phyloP scores from a whole-genome alignment of 2,888 invertebrate genomes.

The Drosophila borealis region DNA sequence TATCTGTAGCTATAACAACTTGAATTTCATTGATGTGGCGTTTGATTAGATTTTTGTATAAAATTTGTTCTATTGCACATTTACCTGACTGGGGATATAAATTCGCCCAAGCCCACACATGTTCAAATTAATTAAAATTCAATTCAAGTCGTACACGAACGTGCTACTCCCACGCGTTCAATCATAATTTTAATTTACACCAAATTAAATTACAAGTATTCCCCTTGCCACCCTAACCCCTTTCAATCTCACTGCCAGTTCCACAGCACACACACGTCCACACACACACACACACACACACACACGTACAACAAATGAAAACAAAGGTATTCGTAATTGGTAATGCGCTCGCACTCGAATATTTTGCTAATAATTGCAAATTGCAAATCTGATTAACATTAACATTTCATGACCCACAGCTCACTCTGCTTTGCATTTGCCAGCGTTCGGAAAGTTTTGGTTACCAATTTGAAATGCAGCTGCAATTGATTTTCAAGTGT shows the following conservation, averaged over 20 bases:
- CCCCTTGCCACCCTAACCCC: neutral
- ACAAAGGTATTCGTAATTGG: conserved; percentile 34
- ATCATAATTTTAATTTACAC: conserved; percentile 57
- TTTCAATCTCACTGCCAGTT: neutral
- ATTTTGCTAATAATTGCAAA: conserved; percentile 54
- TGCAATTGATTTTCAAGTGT: neutral
- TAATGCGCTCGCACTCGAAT: conserved; percentile 13
- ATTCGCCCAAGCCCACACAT: conserved; percentile 4
- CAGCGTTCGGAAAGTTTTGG: conserved; percentile 7
- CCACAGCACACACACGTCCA: neutral
- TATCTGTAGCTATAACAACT: conserved; percentile 19
- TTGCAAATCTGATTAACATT: conserved; percentile 50
- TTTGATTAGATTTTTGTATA: conserved; percentile 18
- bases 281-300: neutral
- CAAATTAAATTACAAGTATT: conserved; percentile 45
- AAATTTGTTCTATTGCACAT: conserved; percentile 1
- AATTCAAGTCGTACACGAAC: conserved; percentile 53
- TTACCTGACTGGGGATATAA: conserved; percentile 3
- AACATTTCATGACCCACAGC: conserved; percentile 21
- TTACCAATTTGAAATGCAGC: neutral
- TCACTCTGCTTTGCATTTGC: conserved; percentile 2
- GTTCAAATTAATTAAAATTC: conserved; percentile 60
- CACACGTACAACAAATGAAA: conserved; percentile 1
- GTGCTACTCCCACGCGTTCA: conserved; percentile 40
- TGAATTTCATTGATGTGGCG: conserved; percentile 19